Conservation (phyloP, 2,113 vertebrate species). For the Lampris megalopsis region DNA sequence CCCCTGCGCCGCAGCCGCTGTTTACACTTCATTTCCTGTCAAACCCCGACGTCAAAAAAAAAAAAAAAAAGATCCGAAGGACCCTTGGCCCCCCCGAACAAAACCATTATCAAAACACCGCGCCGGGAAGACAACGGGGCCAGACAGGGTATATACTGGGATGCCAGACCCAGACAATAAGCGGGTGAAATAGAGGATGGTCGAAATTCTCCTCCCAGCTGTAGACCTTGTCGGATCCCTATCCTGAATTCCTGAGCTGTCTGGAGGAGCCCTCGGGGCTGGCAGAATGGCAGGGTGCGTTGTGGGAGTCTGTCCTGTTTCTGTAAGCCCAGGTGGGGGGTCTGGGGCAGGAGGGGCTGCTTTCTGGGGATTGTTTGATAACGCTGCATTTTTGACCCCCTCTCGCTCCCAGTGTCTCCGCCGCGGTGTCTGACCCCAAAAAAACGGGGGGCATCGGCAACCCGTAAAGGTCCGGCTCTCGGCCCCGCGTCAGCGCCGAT, state of each 20-base stretch:
- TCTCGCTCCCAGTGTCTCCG: conserved; percentile 69
- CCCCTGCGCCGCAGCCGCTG: conserved; percentile 59
- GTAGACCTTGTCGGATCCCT: conserved; percentile 83
- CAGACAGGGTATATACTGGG: conserved; percentile 81
- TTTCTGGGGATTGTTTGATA: conserved; percentile 69
- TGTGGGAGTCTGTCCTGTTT: conserved; percentile 81
- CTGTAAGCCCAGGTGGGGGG: conserved; percentile 79
- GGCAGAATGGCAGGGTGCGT: conserved; percentile 76
- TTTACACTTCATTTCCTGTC: conserved; percentile 76
- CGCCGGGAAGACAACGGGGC: conserved; percentile 83
- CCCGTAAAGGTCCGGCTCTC: conserved; percentile 62
- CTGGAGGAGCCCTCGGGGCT: conserved; percentile 78
- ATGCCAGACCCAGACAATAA: conserved; percentile 80
- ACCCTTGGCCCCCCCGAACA: conserved; percentile 66
- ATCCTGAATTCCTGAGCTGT: conserved; percentile 85
- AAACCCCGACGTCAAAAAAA: conserved; percentile 63
- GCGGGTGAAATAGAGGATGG: conserved; percentile 76
- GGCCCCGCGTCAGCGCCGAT: conserved; percentile 84
- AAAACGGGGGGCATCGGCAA: conserved; percentile 24
- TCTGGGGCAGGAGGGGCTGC: conserved; percentile 41
- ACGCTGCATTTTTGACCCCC: conserved; percentile 79
- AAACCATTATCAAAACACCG: conserved; percentile 74
- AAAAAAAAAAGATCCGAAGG: conserved; percentile 27
- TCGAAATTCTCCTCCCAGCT: conserved; percentile 85
- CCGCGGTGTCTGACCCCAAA: conserved; percentile 73